Evolutionary conservation across 2,797 vertebrate genomes (phyloP).

Genomic region (Myiothlypis chrysogaster): DNA sequence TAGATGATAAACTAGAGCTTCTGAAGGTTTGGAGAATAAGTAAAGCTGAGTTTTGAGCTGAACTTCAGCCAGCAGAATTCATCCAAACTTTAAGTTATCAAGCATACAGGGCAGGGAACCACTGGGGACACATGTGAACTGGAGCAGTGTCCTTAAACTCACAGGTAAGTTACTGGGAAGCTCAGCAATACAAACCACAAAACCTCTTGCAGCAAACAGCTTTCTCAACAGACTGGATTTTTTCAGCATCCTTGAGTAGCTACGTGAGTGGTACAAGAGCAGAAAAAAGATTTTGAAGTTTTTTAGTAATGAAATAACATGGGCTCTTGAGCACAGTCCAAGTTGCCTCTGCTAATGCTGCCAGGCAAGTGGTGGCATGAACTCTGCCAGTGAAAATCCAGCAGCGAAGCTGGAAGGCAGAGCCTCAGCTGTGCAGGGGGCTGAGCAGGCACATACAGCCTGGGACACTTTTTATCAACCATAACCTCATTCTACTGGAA

Average conservation of each 20-base stretch:
- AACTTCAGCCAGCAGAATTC: not conserved
- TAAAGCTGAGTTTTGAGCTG: not conserved
- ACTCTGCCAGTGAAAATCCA: not conserved
- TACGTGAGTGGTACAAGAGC: not conserved
- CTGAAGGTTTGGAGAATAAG: not conserved
- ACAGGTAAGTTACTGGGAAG: not conserved
- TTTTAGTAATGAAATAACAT: not conserved
- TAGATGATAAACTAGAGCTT: not conserved
- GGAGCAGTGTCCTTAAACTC: not conserved
- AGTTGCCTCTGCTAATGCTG: not conserved
- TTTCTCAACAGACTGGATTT: not conserved
- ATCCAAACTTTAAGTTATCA: not conserved
- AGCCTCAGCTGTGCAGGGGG: not conserved
- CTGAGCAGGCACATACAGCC: not conserved
- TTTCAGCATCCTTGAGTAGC: not conserved
- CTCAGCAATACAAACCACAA: not conserved
- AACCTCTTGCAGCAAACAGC: not conserved
- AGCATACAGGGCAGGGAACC: not conserved
- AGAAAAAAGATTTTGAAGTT: not conserved
- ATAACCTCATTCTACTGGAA: not conserved
- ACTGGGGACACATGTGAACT: accelerated
- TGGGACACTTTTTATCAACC: not conserved
- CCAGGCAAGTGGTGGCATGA: not conserved
- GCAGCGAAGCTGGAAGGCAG: not conserved
- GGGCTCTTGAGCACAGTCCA: not conserved